Conservation (phyloP, 2,113 vertebrate genomes). For the Pygoscelis antarcticus region DNA sequence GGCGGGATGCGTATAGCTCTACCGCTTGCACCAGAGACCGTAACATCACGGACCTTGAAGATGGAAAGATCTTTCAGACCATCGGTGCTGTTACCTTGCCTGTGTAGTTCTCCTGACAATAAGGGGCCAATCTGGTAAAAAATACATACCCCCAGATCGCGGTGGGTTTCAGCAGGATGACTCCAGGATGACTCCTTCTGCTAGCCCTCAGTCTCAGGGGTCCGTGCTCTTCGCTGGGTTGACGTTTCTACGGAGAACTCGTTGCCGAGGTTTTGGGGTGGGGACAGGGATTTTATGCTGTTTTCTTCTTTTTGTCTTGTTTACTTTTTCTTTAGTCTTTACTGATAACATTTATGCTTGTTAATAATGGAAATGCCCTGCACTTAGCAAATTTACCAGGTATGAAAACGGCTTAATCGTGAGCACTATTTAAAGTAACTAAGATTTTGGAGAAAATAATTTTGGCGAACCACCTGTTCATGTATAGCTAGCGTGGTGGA, state of each 20-base stretch:
- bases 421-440: neutral
- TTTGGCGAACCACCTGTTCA: neutral
- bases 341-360: neutral
- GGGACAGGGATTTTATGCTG: neutral
- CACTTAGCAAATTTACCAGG: neutral
- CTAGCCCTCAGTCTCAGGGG: no score
- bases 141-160: rapidly evolving
- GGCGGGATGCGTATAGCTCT: neutral
- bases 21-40: rapidly evolving
- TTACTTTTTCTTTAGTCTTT: neutral
- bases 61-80: no score
- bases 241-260: rapidly evolving
- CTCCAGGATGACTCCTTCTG: neutral
- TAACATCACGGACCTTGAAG: neutral
- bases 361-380: neutral
- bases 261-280: neutral
- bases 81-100: rapidly evolving
- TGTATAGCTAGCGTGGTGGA: neutral
- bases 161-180: neutral
- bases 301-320: neutral
- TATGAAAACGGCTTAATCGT: neutral
- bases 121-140: no score
- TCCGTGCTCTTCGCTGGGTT: rapidly evolving
- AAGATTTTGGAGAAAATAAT: neutral
- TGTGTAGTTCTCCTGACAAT: rapidly evolving